These are phyloP conservation scores for Solenopsis fugax DNA, from an alignment of 1,140 invertebrate genomes.

Conservation along the genomic window DNA sequence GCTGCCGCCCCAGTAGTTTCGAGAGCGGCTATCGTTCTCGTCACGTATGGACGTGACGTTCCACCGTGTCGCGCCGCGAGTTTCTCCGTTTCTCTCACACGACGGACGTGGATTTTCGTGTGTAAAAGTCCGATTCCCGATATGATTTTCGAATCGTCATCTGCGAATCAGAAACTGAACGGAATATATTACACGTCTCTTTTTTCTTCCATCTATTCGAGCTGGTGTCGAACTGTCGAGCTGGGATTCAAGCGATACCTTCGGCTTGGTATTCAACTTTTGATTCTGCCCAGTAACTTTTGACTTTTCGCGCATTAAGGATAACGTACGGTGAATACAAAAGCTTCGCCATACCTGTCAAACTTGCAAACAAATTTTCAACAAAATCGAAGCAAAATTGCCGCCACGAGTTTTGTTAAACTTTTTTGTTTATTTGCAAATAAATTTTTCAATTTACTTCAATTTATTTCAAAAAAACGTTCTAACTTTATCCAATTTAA, in stretches of 20 bases:
- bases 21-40: constrained; percentile 48
- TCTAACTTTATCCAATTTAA: background rate
- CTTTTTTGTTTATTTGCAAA: background rate
- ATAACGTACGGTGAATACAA: background rate
- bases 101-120: background rate
- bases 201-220: background rate
- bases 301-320: background rate
- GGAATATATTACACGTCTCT: background rate
- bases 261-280: background rate
- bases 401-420: background rate
- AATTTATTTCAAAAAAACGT: background rate
- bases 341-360: background rate
- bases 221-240: no score
- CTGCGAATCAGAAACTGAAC: constrained; percentile 3
- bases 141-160: constrained; percentile 15
- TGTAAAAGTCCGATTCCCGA: constrained; percentile 34
- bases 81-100: constrained; percentile 5
- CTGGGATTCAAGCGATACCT: background rate
- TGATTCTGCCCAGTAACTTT: constrained; percentile 11
- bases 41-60: constrained; percentile 49
- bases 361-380: constrained; percentile 7
- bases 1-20: constrained; percentile 27
- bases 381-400: constrained; percentile 1
- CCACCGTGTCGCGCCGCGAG: constrained; percentile 10
- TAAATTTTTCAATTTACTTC: background rate